Percentiles rank a stretch among this genome's conserved stretches.
These are phyloP conservation scores for Columba guinea DNA, from an alignment of 2,797 vertebrate species.

Conservation along the genomic window DNA sequence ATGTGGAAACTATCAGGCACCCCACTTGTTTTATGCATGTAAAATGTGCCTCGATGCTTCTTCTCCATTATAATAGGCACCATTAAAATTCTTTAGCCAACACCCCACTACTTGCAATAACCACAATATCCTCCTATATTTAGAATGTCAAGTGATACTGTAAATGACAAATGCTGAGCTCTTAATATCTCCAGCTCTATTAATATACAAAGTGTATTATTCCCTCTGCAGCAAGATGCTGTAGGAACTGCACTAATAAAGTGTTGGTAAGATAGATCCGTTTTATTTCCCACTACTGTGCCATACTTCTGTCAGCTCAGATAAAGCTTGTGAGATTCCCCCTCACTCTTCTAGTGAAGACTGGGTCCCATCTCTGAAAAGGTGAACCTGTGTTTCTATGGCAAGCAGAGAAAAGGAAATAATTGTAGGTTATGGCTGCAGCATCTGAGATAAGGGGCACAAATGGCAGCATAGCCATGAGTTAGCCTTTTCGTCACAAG, in stretches of 20 bases:
- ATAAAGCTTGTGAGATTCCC: not conserved
- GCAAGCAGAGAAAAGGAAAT: not conserved
- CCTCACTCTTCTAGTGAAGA: not conserved
- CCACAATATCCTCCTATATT: not conserved
- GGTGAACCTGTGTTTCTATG: not conserved
- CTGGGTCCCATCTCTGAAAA: not conserved
- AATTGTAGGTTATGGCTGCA: not conserved
- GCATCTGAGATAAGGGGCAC: not conserved
- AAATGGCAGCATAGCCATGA: not conserved
- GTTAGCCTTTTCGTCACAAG: not conserved
- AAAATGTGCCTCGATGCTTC: not conserved
- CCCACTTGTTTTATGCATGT: not conserved
- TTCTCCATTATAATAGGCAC: not conserved
- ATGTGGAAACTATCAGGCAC: not conserved
- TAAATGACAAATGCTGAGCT: constrained; percentile 19
- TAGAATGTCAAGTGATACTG: not conserved
- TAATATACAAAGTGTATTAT: not conserved
- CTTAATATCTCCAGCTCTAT: constrained; percentile 3
- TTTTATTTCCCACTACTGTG: not conserved
- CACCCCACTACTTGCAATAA: not conserved
- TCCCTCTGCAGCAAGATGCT: not conserved
- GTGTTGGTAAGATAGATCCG: not conserved
- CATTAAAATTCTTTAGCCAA: not conserved
- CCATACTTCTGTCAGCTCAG: not conserved
- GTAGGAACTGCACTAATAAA: not conserved